Evolutionary conservation across 2,888 invertebrate genomes (phyloP), one percentile per base, ranked within the genome.

Genomic region (Gymnocheta viridis): DNA sequence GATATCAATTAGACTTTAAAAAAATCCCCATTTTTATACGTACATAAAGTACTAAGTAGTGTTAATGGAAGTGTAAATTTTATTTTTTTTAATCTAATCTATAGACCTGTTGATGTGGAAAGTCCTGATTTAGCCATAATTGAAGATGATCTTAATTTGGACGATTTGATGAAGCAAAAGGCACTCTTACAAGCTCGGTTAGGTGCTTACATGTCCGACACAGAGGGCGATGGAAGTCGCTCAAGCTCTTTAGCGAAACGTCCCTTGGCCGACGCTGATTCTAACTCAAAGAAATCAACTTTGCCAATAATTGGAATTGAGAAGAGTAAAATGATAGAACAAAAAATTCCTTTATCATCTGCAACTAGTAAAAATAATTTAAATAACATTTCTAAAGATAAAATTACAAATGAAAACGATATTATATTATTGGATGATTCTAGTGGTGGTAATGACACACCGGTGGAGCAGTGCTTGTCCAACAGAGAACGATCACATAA

Each of bases 131-230:
- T 96, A 78, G 94, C 94, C 9, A 94, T 96, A 78, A 95, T 96
- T 78, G 97, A 97, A 90, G 97, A 97, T 86, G 97, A 97, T 88
- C 94, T 97, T 87, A 97, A 97, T 90, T 92, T 97, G 32, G 97
- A 97, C 89, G 97, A 97, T 86, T 92, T 97, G 78, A 97, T 97
- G 97, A 95, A 95, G 88, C 97, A 97, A 90, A 97, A 97, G 92
- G 97, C 96, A 88, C 88, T 95, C 54, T 92, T 97, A 56, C 97
- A 97, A 92, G 96, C 96, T 47, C 93, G 96, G 41, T 92, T 96
- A 60, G 95, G 95, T 58, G 96, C 96, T 82, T 96, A 96, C 90
- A 93, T 94, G 88, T 96, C 95, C 0, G 95, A 95, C 85, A 94
- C 94, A 38, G 94, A 94, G 62, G 94, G 94, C 56, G 94, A 94